Evolutionary conservation across 2,113 vertebrate genomes (phyloP).

Genomic region (Tonatia bakeri): DNA sequence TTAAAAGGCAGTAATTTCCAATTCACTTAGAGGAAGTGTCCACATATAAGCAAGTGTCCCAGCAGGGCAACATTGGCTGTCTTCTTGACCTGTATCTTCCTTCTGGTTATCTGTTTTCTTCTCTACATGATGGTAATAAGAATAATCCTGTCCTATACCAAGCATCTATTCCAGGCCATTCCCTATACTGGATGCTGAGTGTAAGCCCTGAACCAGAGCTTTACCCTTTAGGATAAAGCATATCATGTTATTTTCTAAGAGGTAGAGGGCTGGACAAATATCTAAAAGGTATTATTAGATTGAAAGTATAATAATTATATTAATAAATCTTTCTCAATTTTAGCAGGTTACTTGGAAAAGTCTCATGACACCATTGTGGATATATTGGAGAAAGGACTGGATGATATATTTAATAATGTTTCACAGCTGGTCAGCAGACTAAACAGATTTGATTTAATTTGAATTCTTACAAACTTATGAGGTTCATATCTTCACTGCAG

Average conservation of each 20-base stretch:
- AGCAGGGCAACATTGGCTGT: neutral
- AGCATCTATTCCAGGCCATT: accelerated
- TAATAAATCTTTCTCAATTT: neutral
- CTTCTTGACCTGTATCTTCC: neutral
- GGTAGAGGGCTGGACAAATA: neutral
- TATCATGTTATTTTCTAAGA: neutral
- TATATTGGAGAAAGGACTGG: neutral
- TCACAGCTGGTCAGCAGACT: neutral
- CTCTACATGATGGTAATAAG: neutral
- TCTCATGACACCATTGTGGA: neutral
- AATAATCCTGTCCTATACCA: neutral
- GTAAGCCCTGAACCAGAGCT: neutral
- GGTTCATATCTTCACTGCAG: neutral
- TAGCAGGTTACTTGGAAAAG: neutral
- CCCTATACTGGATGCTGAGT: accelerated
- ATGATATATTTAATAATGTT: neutral
- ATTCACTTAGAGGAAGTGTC: neutral
- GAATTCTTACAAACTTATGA: neutral
- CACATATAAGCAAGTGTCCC: neutral
- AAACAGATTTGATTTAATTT: neutral
- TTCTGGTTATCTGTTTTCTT: neutral
- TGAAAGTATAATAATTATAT: neutral
- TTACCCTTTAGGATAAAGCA: neutral
- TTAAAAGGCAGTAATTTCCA: neutral
- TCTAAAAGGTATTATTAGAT: neutral